Conservation (phyloP, 53 echinoderm and acorn worm species). For the Actinopyga echinites region DNA sequence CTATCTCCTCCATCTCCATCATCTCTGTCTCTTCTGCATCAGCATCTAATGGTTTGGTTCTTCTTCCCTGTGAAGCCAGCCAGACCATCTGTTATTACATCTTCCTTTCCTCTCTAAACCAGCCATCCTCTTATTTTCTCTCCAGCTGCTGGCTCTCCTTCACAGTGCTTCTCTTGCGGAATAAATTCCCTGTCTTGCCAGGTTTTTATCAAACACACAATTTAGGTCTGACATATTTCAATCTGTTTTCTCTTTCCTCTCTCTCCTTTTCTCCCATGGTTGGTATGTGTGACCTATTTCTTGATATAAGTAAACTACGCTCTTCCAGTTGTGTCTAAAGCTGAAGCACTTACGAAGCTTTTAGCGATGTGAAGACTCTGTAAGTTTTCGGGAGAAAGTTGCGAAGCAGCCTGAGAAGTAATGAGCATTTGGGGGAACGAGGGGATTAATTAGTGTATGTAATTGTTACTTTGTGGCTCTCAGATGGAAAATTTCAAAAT, state of each 20-base stretch:
- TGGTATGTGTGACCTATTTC: conserved; percentile 5
- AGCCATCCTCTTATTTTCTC: not conserved
- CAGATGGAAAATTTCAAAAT: not conserved
- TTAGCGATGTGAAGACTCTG: no score
- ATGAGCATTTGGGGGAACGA: not conserved
- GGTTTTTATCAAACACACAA: conserved; percentile 15
- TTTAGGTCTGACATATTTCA: conserved; percentile 7
- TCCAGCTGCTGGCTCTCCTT: not conserved
- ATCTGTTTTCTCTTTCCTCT: not conserved
- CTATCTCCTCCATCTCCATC: not conserved
- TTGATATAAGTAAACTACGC: not conserved
- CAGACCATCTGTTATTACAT: not conserved
- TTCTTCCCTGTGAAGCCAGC: not conserved
- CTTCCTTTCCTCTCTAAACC: not conserved
- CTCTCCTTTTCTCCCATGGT: no score
- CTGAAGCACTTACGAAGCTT: no score
- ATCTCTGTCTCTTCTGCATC: conserved; percentile 9
- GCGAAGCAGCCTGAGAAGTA: not conserved
- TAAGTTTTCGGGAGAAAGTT: not conserved
- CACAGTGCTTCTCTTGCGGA: not conserved
- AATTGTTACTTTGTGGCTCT: not conserved
- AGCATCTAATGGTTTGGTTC: not conserved
- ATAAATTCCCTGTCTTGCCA: not conserved
- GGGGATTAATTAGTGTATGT: conserved; percentile 5
- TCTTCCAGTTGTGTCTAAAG: not conserved